phyloP scores from a whole-genome alignment of 2,797 vertebrate species.

The Microchirus variegatus region DNA sequence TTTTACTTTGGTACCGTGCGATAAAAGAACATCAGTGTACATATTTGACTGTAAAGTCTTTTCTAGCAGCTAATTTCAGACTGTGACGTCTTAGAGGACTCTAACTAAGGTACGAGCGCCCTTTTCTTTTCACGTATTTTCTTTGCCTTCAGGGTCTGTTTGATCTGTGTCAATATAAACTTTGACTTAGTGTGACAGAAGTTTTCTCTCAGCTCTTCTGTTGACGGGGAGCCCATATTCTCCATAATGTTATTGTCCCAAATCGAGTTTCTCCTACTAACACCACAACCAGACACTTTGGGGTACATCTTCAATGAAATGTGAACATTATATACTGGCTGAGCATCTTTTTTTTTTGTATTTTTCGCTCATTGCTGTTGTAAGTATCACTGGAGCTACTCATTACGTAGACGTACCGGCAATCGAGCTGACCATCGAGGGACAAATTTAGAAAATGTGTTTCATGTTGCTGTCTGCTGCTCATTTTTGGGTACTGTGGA shows the following conservation, averaged over 20 bases:
- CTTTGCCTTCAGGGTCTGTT: constrained; percentile 73
- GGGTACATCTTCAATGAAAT: constrained; percentile 52
- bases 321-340: constrained; percentile 53
- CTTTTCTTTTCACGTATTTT: constrained; percentile 57
- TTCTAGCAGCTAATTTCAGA: constrained; percentile 64
- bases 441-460: constrained; percentile 36
- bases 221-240: constrained; percentile 38
- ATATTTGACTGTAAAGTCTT: constrained; percentile 74
- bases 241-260: constrained; percentile 10
- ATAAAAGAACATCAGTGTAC: constrained; percentile 77
- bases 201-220: constrained; percentile 40
- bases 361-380: constrained; percentile 48
- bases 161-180: constrained; percentile 66
- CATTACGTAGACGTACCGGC: constrained; percentile 55
- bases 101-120: constrained; percentile 59
- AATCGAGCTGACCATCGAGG: constrained; percentile 39
- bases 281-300: constrained; percentile 37
- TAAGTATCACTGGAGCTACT: constrained; percentile 52
- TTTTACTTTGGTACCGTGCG: constrained; percentile 68
- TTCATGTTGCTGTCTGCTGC: constrained; percentile 46
- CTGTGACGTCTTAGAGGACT: constrained; percentile 64
- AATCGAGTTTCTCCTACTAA: constrained; percentile 28
- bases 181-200: constrained; percentile 48
- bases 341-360: constrained; percentile 45
- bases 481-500: constrained; percentile 38